A percentile compares a stretch with the other conserved stretches of the same genome.
These are phyloP conservation scores for Laticauda laticaudata DNA, from an alignment of 2,113 vertebrate genomes.

Conservation along the genomic window DNA sequence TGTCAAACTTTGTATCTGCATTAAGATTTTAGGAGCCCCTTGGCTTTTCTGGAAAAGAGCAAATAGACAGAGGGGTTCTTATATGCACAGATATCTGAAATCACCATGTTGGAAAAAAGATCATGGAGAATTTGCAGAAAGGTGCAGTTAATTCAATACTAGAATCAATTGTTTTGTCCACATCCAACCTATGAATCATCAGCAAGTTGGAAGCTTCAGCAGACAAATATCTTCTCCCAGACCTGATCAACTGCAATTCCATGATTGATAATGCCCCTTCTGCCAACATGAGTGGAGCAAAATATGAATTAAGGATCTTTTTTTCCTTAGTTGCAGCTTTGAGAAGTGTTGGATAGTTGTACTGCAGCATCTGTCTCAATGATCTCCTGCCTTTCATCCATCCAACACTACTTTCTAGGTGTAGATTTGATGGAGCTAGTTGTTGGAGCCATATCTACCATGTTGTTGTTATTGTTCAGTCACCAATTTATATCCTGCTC, in stretches of 20 bases:
- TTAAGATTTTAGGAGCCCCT: neutral
- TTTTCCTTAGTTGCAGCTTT: neutral
- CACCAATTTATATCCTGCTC: too few relatives aligned
- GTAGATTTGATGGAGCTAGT: neutral
- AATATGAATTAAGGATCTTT: neutral
- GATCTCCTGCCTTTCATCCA: neutral
- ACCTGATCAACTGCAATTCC: too few relatives aligned
- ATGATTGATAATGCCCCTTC: too few relatives aligned
- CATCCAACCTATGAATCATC: neutral
- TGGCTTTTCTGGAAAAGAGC: neutral
- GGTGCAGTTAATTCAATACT: neutral
- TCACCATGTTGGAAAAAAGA: neutral
- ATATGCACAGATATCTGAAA: neutral
- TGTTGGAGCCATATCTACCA: too few relatives aligned
- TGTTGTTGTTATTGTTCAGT: too few relatives aligned
- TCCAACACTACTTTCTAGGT: neutral
- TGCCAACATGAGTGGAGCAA: neutral
- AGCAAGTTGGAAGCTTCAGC: neutral
- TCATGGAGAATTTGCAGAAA: neutral
- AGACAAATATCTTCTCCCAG: too few relatives aligned
- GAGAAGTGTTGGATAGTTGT: neutral
- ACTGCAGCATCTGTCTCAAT: neutral
- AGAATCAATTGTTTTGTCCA: neutral
- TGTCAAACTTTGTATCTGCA: neutral
- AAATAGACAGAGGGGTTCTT: neutral